Percentiles rank a stretch among this genome's conserved stretches.
These are phyloP conservation scores for Seira musarum DNA, from an alignment of 2,888 invertebrate species.

Conservation along the genomic window DNA sequence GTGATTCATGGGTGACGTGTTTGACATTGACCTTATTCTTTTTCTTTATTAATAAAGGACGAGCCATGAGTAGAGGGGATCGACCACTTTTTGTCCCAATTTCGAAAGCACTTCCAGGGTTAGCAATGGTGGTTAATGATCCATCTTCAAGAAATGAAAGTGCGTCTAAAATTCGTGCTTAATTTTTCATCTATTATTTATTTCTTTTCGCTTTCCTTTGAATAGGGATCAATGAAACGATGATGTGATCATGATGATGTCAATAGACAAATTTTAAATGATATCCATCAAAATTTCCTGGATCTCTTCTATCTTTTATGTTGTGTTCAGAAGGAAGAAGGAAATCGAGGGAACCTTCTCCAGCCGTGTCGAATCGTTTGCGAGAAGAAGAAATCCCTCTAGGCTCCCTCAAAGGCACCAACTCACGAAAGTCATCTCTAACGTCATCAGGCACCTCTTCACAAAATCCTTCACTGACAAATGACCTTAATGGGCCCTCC, in stretches of 20 bases:
- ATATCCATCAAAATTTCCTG: conserved; percentile 10
- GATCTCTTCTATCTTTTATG: conserved; percentile 37
- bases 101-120: conserved; percentile 65
- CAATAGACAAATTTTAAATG: too few relatives aligned
- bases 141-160: conserved; percentile 50
- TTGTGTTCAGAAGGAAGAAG: conserved; percentile 52
- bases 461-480: conserved; percentile 19
- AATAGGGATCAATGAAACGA: conserved; percentile 29
- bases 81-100: conserved; percentile 64
- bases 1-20: too few relatives aligned
- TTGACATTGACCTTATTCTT: neutral
- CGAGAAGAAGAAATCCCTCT: conserved; percentile 67
- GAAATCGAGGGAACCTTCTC: conserved; percentile 62
- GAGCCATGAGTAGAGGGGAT: conserved; percentile 51
- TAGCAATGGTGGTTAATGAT: conserved; percentile 65
- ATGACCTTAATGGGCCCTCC: conserved; percentile 29
- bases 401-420: conserved; percentile 55
- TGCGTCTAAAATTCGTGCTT: conserved; percentile 32
- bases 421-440: conserved; percentile 30
- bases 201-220: conserved; percentile 9
- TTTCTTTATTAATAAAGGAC: conserved; percentile 27
- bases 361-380: conserved; percentile 42
- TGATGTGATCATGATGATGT: too few relatives aligned
- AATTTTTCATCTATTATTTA: conserved; percentile 24
- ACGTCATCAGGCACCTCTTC: too few relatives aligned